These are phyloP conservation scores for Xanthia togata DNA, from an alignment of 2,888 invertebrate genomes.

Conservation along the genomic window DNA sequence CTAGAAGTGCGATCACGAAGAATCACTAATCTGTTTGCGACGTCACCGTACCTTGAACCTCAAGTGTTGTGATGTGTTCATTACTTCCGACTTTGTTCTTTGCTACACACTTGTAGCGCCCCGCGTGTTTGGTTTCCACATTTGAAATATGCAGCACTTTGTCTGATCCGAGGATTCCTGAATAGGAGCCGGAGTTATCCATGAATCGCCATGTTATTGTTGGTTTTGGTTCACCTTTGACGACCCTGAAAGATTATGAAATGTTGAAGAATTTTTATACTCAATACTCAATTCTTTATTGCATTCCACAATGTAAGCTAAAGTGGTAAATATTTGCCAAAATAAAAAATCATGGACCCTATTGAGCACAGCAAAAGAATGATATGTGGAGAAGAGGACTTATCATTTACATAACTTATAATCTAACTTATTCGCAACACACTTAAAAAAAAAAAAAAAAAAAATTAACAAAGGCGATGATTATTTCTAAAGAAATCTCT, in stretches of 20 bases:
- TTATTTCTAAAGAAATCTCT: too few species aligned
- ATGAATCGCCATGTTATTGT: constrained; percentile 43
- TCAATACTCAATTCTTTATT: too few species aligned
- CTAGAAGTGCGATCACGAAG: not conserved
- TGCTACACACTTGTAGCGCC: constrained; percentile 56
- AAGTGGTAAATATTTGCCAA: too few species aligned
- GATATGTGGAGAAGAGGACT: too few species aligned
- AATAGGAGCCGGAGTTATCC: not conserved
- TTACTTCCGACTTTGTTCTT: constrained; percentile 29
- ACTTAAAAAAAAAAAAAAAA: too few species aligned
- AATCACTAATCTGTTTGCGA: not conserved
- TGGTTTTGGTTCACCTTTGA: constrained; percentile 49
- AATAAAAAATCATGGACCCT: too few species aligned
- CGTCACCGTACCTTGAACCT: constrained; percentile 43
- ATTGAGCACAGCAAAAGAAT: too few species aligned
- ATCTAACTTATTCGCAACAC: too few species aligned
- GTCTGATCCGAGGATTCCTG: not conserved
- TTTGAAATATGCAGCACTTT: constrained; percentile 13
- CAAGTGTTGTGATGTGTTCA: constrained; percentile 46
- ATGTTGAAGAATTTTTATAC: too few species aligned
- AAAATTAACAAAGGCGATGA: too few species aligned
- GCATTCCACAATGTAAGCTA: too few species aligned
- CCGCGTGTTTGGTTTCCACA: constrained; percentile 25
- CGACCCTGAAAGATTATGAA: constrained; percentile 23
- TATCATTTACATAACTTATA: too few species aligned